Evolutionary conservation across 2,797 vertebrate species (phyloP), one percentile per base, ranked within the genome.

Genomic region (Premnoplex brunnescens): DNA sequence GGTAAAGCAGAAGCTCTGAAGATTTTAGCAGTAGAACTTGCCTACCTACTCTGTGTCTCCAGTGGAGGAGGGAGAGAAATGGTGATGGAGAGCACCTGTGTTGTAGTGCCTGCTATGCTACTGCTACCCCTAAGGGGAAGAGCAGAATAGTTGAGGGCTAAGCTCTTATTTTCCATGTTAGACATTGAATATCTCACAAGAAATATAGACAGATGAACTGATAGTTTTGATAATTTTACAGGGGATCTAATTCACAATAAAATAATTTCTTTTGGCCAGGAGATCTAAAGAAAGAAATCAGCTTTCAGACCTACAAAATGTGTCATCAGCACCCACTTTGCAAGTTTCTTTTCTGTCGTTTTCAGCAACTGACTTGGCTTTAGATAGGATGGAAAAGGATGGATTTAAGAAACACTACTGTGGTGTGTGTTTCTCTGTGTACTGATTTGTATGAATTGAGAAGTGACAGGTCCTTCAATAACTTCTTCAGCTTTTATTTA

Each of bases 351-450:
- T n/a, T 80, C 20, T 73, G 1, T 34, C 32, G 8, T 54, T 86
- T 83, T 26, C 24, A 41, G 36, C 23, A 62, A 54, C 0, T 66
- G 37, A 23, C 32, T 73, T 68, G 26, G 15, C 34, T 90, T 88
- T 69, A 69, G 77, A 66, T 16, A 49, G 48, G 36, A 56, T n/a
- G 30, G 30, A 41, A 41, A 72, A 78, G 5, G n/a, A 43, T 67
- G 46, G 28, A 76, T 68, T 68, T 60, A 68, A 73, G 68, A 32
- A 55, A 27, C 11, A 8, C 63, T 44, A 27, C 49, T 43, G n/a
- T 1, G 0, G 16, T 26, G 7, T 12, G 2, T 52, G 28, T 39
- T 82, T 68, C 27, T 85, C 43, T 3, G 0, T 67, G n/a, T 11
- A 72, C 8, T 36, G n/a, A 8, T 68, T 82, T 79, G 44, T 63